A percentile compares a stretch with the other conserved stretches of the same genome.
Evolutionary conservation across 2,888 invertebrate species (phyloP).

Genomic region (Pristionchus maxplancki): DNA sequence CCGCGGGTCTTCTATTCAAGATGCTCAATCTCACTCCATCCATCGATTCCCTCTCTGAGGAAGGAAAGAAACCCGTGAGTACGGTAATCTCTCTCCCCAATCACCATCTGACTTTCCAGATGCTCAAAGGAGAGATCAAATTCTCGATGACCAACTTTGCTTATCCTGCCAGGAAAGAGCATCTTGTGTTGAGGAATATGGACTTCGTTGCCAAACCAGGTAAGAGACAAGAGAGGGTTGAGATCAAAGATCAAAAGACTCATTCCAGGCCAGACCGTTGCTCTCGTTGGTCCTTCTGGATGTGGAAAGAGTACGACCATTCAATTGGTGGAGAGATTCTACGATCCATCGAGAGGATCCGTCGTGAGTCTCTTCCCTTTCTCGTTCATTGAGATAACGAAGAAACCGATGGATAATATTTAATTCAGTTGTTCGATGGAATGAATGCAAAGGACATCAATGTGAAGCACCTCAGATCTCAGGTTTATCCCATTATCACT

Average conservation of each 20-base stretch:
- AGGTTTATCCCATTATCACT: too few species aligned
- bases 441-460: constrained; percentile 65
- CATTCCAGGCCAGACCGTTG: constrained; percentile 77
- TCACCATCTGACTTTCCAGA: constrained; percentile 51
- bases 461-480: constrained; percentile 62
- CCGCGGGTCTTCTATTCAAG: constrained; percentile 75
- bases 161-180: constrained; percentile 86
- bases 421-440: constrained; percentile 72
- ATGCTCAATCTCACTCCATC: constrained; percentile 75
- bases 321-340: constrained; percentile 78
- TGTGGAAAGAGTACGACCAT: constrained; percentile 79
- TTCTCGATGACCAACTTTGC: constrained; percentile 86
- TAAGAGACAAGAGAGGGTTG: neutral
- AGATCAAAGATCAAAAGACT: constrained; percentile 25
- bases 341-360: constrained; percentile 76
- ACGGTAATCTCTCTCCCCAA: neutral
- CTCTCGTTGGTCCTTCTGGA: constrained; percentile 79
- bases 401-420: too few species aligned
- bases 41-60: constrained; percentile 77
- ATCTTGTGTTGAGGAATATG: constrained; percentile 79
- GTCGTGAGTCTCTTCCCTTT: constrained; percentile 78
- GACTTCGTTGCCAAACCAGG: constrained; percentile 52
- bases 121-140: constrained; percentile 83
- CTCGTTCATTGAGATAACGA: too few species aligned
- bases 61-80: constrained; percentile 72